These are phyloP conservation scores for Laterallus jamaicensis DNA, from an alignment of 2,113 vertebrate genomes.

Conservation along the genomic window DNA sequence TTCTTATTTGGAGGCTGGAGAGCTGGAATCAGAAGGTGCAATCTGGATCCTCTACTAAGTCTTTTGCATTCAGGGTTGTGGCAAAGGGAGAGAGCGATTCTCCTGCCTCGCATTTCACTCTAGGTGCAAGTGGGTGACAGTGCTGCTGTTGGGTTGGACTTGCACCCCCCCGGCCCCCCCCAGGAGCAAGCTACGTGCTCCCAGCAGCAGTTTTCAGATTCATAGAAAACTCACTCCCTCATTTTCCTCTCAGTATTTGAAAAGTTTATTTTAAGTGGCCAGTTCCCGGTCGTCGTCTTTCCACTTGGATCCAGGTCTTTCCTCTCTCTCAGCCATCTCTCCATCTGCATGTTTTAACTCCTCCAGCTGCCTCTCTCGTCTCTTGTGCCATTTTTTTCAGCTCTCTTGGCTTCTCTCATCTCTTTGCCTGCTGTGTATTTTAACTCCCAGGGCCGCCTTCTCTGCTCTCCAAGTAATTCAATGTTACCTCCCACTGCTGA, in stretches of 20 bases:
- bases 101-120: not conserved
- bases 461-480: slow-evolving; percentile 54
- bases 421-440: slow-evolving; percentile 63
- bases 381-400: slow-evolving; percentile 72
- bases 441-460: slow-evolving; percentile 54
- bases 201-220: not conserved
- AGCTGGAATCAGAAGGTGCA: not conserved
- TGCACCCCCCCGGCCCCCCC: not conserved
- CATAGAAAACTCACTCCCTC: not conserved
- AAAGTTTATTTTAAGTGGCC: slow-evolving; percentile 49
- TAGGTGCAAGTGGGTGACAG: not conserved
- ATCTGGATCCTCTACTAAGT: not conserved
- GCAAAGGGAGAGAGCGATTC: not conserved
- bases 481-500: slow-evolving; percentile 48
- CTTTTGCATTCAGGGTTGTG: not conserved
- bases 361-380: slow-evolving; percentile 72
- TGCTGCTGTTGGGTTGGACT: not conserved
- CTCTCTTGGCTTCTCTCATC: slow-evolving; percentile 68
- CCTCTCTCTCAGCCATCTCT: slow-evolving; percentile 75
- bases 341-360: slow-evolving; percentile 78
- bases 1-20: not conserved
- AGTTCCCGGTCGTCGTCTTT: slow-evolving; percentile 41
- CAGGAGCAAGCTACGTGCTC: not conserved
- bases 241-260: fast-evolving
- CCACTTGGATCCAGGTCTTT: slow-evolving; percentile 69